Conservation (phyloP, 2,797 vertebrate genomes). For the Sebastes kiyomatsui region DNA sequence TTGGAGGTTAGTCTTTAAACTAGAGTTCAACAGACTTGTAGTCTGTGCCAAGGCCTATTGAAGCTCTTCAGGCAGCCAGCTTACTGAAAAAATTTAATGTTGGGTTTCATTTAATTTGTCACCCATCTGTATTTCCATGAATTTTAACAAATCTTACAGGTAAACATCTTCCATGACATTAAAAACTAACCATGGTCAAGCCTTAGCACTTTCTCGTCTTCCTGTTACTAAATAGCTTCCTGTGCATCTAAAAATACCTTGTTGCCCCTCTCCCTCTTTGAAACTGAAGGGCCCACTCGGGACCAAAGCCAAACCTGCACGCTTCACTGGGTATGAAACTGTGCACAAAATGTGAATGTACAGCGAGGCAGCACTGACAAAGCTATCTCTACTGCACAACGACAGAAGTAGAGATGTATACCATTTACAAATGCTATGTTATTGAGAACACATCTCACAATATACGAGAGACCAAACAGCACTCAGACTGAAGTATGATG, state of each 20-base stretch:
- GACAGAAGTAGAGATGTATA: background rate
- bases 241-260: slow-evolving; percentile 33
- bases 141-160: background rate
- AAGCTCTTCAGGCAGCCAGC: background rate
- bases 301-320: slow-evolving; percentile 21
- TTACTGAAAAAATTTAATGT: background rate
- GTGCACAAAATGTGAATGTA: background rate
- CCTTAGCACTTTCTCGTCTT: background rate
- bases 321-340: slow-evolving; percentile 3
- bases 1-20: background rate
- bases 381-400: background rate
- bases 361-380: background rate
- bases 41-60: background rate
- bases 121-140: background rate
- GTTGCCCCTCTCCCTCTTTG: slow-evolving; percentile 4
- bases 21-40: background rate
- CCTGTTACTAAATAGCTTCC: slow-evolving; percentile 7
- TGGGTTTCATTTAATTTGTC: background rate
- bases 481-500: background rate
- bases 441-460: background rate
- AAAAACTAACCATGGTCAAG: background rate
- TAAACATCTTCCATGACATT: background rate
- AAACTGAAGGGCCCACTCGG: slow-evolving; percentile 14
- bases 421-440: background rate
- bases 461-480: background rate